Evolutionary conservation across 1,140 invertebrate genomes (phyloP), one percentile per base, ranked within the genome.

Genomic region (Agrilus planipennis): DNA sequence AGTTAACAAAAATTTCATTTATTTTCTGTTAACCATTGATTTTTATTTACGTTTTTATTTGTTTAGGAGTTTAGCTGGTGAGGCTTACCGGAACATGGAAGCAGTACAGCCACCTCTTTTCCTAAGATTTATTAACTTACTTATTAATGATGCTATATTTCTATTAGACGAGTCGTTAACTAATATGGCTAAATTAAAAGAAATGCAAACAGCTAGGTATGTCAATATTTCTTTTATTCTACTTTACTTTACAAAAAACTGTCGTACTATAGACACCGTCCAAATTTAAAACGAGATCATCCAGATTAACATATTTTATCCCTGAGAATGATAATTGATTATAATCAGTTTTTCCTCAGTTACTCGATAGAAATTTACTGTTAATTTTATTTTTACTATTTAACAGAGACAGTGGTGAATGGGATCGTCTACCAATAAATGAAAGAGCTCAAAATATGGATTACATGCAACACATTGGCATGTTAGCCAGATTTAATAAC

Each of bases 81-180:
- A 83, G 53, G 91, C 92, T 0, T 84, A 92, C 63, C 57, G 65
- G 3, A 85, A 89, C 56, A 93, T 96, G 73, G 89, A 95, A 61
- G 84, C 79, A 5, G 80, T 88, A 3, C 78, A 84, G 46, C 83
- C 90, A 9, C 93, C 92, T 1, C 61, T 96, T 30, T 96, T 96
- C 62, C 67, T 97, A 27, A 72, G 89, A 38, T 97, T 97, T 60
- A 79, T 95, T 14, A 96, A 96, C 71, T 68, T 96, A 29, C 66
- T 96, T 2, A 92, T 95, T 57, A 97, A 97, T 60, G 93, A 96
- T 72, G 90, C 91, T 35, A 91, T 92, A 14, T 96, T 88, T 62
- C 62, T 97, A 3, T 61, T 94, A 40, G 91, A 95, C 59, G 91
- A 96, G 63, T 89, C 88, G 1, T 68, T 96, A 3, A 70, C 75